phyloP scores from a whole-genome alignment of 1,140 invertebrate species.

The Nasonia giraulti region DNA sequence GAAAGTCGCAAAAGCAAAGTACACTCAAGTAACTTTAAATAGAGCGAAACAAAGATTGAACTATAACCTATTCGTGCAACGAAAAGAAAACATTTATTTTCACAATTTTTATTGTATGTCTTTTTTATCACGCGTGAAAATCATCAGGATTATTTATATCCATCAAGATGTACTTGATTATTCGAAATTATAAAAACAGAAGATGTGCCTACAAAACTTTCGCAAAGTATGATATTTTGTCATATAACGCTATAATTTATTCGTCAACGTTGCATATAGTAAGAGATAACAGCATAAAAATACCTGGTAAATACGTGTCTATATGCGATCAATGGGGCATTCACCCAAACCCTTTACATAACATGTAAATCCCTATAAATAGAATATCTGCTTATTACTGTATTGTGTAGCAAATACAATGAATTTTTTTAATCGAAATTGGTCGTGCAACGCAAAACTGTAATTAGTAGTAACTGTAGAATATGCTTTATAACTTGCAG shows the following conservation, averaged over 20 bases:
- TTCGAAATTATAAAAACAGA: too few species aligned
- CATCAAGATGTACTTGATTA: too few species aligned
- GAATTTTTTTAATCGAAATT: background rate
- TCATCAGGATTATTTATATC: too few species aligned
- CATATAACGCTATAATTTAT: background rate
- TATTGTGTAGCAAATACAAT: background rate
- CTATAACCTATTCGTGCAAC: background rate
- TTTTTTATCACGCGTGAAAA: too few species aligned
- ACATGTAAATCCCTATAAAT: background rate
- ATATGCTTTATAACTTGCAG: background rate
- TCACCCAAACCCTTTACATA: background rate
- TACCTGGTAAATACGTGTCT: background rate
- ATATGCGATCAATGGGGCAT: slow-evolving; percentile 17
- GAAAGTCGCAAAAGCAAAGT: slow-evolving; percentile 22
- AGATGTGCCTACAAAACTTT: background rate
- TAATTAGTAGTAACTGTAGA: too few species aligned
- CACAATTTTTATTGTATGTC: too few species aligned
- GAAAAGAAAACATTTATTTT: slow-evolving; percentile 5
- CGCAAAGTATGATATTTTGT: background rate
- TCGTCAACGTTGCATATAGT: background rate
- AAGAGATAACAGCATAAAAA: background rate
- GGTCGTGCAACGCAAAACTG: too few species aligned
- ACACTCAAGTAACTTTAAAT: slow-evolving; percentile 12
- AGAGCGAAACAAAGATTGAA: slow-evolving; percentile 24
- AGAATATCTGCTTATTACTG: background rate